These are phyloP conservation scores for Oscarella lobularis DNA, from an alignment of 37 sponge, comb jelly and placozoan genomes.

Conservation along the genomic window DNA sequence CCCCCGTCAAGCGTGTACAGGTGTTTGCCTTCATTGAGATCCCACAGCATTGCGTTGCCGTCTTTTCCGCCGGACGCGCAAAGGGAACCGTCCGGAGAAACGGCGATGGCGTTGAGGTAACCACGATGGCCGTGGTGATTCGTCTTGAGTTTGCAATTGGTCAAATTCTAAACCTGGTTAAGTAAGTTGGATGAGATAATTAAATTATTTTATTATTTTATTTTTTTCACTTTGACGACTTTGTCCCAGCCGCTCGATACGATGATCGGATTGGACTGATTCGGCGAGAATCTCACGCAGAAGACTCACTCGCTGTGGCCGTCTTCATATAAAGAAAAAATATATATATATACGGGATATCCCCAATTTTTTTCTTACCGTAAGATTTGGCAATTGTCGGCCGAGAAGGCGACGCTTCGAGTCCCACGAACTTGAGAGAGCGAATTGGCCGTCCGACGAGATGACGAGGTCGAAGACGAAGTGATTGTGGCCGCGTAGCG, in stretches of 20 bases:
- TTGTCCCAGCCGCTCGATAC: constrained; percentile 97
- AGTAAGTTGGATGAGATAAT: background rate
- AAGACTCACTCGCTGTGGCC: constrained; percentile 93
- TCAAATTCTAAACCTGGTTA: constrained; percentile 89
- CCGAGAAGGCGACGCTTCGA: constrained; percentile 96
- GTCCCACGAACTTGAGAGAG: constrained; percentile 91
- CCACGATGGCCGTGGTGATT: constrained; percentile 93
- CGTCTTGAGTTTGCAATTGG: constrained; percentile 98
- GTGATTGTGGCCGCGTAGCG: constrained; percentile 78
- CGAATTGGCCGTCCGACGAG: constrained; percentile 83
- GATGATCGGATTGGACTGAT: constrained; percentile 90
- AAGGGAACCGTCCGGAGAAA: constrained; percentile 97
- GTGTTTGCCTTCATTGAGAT: constrained; percentile 97
- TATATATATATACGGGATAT: too few species aligned
- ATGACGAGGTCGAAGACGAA: constrained; percentile 88
- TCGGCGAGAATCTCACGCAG: constrained; percentile 98
- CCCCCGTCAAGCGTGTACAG: constrained; percentile 81
- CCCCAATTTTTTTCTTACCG: too few species aligned
- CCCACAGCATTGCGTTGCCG: constrained; percentile 98
- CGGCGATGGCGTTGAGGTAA: constrained; percentile 91
- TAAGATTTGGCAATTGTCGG: constrained; percentile 99
- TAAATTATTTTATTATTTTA: too few species aligned
- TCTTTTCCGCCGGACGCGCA: constrained; percentile 99
- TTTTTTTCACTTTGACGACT: constrained; percentile 75
- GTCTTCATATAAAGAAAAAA: constrained; percentile 73